Evolutionary conservation across 1,140 invertebrate species (phyloP).

Genomic region (Aphis gossypii): DNA sequence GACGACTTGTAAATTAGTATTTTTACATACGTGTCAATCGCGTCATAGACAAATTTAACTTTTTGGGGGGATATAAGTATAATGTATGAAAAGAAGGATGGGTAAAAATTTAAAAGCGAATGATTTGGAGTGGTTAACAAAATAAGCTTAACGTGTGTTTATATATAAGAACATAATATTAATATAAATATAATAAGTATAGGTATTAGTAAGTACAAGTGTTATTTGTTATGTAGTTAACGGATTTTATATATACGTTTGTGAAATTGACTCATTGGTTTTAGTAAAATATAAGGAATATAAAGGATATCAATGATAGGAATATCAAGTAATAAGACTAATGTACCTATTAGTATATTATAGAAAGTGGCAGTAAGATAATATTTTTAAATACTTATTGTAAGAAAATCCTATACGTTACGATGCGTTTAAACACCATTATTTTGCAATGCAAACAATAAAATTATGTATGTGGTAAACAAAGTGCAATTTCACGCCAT

Average conservation of each 20-base stretch:
- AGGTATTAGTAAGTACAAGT: not conserved
- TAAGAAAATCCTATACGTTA: no score
- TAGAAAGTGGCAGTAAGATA: no score
- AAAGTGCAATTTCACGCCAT: no score
- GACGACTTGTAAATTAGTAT: not conserved
- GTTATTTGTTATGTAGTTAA: not conserved
- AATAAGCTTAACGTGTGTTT: not conserved
- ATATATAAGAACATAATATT: not conserved
- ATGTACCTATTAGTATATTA: no score
- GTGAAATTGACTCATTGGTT: no score
- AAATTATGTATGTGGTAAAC: not conserved
- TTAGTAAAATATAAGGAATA: no score
- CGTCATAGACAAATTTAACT: not conserved
- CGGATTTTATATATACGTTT: not conserved
- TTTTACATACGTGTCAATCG: not conserved
- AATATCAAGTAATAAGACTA: no score
- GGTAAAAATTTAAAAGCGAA: not conserved
- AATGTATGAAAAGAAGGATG: not conserved
- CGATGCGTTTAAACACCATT: no score
- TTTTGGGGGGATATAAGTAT: not conserved
- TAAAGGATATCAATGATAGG: no score
- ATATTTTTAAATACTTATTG: no score
- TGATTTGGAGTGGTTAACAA: not conserved
- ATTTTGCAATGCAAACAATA: not conserved
- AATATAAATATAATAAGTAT: not conserved